phyloP scores from a whole-genome alignment of 2,888 invertebrate species.

The Endotricha flammealis region DNA sequence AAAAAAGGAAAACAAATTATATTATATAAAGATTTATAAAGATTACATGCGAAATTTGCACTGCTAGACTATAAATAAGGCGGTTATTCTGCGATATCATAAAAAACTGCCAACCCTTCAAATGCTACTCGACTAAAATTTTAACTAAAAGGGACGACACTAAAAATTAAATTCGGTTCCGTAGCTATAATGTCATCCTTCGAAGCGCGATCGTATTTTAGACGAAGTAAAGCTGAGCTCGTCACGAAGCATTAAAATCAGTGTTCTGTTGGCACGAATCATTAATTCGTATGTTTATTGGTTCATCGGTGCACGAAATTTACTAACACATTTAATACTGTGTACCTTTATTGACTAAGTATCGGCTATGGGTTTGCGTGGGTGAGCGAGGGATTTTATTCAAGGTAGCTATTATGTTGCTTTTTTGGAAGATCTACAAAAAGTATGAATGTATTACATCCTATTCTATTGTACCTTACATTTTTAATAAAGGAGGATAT shows the following conservation, averaged over 20 bases:
- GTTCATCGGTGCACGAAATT: conserved; percentile 48
- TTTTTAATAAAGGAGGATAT: too few species aligned
- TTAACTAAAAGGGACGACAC: conserved; percentile 8
- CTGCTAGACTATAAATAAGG: too few species aligned
- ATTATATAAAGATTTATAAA: too few species aligned
- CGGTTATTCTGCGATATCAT: too few species aligned
- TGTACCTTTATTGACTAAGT: conserved; percentile 8
- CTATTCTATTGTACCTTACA: too few species aligned
- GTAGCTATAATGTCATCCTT: neutral
- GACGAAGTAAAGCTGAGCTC: conserved; percentile 42
- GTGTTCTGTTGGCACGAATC: conserved; percentile 64
- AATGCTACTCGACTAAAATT: conserved; percentile 2
- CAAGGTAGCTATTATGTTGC: too few species aligned
- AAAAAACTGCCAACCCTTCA: neutral
- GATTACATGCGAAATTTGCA: too few species aligned
- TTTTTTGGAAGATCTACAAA: neutral
- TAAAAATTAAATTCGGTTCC: conserved; percentile 9
- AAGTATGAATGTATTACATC: neutral
- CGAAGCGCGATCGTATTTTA: conserved; percentile 32
- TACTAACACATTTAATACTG: conserved; percentile 26
- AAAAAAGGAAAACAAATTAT: too few species aligned
- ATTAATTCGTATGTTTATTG: conserved; percentile 68
- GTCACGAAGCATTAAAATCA: conserved; percentile 70
- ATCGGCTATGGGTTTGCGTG: conserved; percentile 7
- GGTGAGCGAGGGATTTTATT: conserved; percentile 4